Conservation (phyloP, 2,113 vertebrate genomes). For the Pomatorhinus ruficollis region DNA sequence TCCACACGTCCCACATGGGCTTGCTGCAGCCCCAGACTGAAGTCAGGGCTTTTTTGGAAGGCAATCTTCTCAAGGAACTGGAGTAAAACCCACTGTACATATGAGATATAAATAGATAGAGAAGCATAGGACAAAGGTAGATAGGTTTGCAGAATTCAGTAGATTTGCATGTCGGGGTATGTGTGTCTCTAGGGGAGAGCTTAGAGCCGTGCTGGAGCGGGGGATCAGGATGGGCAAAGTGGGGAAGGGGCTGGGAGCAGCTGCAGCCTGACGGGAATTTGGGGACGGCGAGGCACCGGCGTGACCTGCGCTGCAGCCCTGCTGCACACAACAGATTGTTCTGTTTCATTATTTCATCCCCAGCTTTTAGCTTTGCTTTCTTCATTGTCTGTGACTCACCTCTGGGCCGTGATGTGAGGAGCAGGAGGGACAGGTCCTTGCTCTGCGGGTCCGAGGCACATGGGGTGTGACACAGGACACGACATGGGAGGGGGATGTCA, state of each 20-base stretch:
- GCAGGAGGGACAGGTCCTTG: background rate
- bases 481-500: background rate
- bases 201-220: background rate
- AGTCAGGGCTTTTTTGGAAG: background rate
- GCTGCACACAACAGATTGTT: background rate
- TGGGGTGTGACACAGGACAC: background rate
- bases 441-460: background rate
- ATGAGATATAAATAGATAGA: constrained; percentile 64
- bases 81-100: constrained; percentile 62
- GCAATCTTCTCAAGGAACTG: background rate
- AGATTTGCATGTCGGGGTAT: constrained; percentile 67
- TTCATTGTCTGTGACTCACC: background rate
- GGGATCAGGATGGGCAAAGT: background rate
- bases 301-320: background rate
- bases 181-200: constrained; percentile 7
- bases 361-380: background rate
- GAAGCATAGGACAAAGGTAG: constrained; percentile 53
- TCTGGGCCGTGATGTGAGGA: background rate
- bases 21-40: background rate
- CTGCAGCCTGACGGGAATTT: background rate
- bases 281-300: background rate
- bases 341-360: background rate
- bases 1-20: background rate
- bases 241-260: background rate
- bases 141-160: constrained; percentile 55